Conservation (phyloP, 2,888 invertebrate genomes). For the Noctua pronuba region DNA sequence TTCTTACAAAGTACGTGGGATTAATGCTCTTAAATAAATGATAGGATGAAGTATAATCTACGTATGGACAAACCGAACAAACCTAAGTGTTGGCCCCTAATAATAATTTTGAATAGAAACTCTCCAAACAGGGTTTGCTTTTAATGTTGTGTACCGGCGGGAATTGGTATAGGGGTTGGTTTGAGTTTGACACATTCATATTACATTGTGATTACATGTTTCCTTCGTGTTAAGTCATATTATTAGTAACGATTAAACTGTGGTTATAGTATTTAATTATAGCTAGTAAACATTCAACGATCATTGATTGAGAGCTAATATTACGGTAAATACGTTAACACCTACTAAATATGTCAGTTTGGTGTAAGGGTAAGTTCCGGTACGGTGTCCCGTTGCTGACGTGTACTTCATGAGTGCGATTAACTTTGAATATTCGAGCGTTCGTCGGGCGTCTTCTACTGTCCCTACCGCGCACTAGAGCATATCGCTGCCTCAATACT, state of each 20-base stretch:
- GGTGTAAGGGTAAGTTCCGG: constrained; percentile 11
- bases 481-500: not conserved
- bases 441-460: constrained; percentile 36
- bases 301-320: constrained; percentile 42
- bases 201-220: constrained; percentile 12
- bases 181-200: constrained; percentile 4
- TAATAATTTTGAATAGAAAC: constrained; percentile 34
- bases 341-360: constrained; percentile 36
- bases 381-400: not conserved
- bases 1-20: constrained; percentile 50
- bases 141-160: not conserved
- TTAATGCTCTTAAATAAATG: constrained; percentile 39
- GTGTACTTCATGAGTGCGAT: constrained; percentile 17
- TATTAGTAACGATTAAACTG: constrained; percentile 38
- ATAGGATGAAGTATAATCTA: constrained; percentile 39
- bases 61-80: constrained; percentile 47
- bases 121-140: constrained; percentile 15
- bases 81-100: constrained; percentile 67
- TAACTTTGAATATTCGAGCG: constrained; percentile 32
- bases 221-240: constrained; percentile 9
- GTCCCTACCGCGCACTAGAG: constrained; percentile 33
- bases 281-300: constrained; percentile 51
- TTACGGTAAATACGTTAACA: constrained; percentile 51
- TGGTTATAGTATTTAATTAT: constrained; percentile 38
- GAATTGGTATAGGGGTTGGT: constrained; percentile 15